Base-by-base conservation (phyloP, 2,113 vertebrate genomes). In the Egretta garzetta region DNA sequence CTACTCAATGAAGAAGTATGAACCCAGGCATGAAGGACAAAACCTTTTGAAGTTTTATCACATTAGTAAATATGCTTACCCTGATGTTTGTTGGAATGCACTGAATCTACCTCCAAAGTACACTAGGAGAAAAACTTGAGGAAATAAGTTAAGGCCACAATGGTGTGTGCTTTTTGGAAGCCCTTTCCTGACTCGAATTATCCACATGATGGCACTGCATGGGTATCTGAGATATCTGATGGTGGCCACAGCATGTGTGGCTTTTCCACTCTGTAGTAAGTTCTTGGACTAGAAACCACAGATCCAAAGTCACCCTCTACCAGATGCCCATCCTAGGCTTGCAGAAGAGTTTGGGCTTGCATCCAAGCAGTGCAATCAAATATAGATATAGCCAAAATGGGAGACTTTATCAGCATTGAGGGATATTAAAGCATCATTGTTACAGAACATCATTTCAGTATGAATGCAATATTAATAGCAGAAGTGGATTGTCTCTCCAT, bases 181-280 rank as follows among this genome's bases (percentile, higher is more conserved):
- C 16, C 12, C 8, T 74, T 74, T 14, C 4, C 33, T 84, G 24
- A 14, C 27, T 77, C 3, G 0, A 56, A 5, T 12, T 52, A 4
- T 27, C n/a, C 41, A 50, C 32, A 6, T 62, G 27, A 62, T 71
- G 37, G 26, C 39, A 81, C 37, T 55, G 22, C 37, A n/a, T 0
- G 2, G 59, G 41, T 60, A 20, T 53, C 64, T 62, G 45, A 58
- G 4, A 5, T 41, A 37, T 0, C 0, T 33, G 17, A 32, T 35
- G 33, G 16, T 62, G 50, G 12, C 14, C 30, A 19, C 14, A n/a
- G 4, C 2, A 35, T 5, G 4, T 9, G 6, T 50, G 26, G 4
- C 4, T 92, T 77, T 91, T 72, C 39, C 30, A 52, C 8, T 6
- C 1, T 53, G 1, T n/a, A 47, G 17, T 39, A 16, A 27, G 7